A percentile compares a stretch with the other conserved stretches of the same genome.
phyloP scores from a whole-genome alignment of 2,797 vertebrate species.

The Acrocephalus scirpaceus region DNA sequence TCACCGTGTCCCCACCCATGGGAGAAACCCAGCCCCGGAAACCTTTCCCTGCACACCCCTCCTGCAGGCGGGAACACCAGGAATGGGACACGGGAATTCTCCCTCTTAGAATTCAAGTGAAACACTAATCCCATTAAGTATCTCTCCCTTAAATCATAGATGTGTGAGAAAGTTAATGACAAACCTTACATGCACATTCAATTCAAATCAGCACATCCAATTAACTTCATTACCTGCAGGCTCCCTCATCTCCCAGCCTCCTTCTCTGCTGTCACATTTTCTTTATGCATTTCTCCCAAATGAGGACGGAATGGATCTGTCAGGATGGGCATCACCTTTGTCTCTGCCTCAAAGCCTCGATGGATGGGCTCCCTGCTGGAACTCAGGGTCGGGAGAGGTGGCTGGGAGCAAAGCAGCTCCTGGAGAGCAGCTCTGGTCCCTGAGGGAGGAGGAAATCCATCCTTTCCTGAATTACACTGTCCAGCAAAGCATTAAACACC shows the following conservation, averaged over 20 bases:
- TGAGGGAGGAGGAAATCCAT: not conserved
- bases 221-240: slow-evolving; percentile 74
- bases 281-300: slow-evolving; percentile 28
- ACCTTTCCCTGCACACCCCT: not conserved
- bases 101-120: slow-evolving; percentile 34
- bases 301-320: not conserved
- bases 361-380: not conserved
- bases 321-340: not conserved
- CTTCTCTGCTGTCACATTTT: slow-evolving; percentile 36
- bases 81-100: not conserved
- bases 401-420: not conserved
- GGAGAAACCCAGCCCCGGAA: not conserved
- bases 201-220: slow-evolving; percentile 73
- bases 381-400: not conserved
- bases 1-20: accelerated
- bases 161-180: slow-evolving; percentile 68
- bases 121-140: slow-evolving; percentile 49
- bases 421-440: not conserved
- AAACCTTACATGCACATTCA: slow-evolving; percentile 59
- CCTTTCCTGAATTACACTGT: not conserved
- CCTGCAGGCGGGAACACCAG: not conserved
- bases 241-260: slow-evolving; percentile 22
- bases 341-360: not conserved
- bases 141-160: slow-evolving; percentile 65
- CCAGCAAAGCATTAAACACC: not conserved